These are phyloP conservation scores for Habrosyne pyritoides DNA, from an alignment of 2,888 invertebrate genomes.

Conservation along the genomic window DNA sequence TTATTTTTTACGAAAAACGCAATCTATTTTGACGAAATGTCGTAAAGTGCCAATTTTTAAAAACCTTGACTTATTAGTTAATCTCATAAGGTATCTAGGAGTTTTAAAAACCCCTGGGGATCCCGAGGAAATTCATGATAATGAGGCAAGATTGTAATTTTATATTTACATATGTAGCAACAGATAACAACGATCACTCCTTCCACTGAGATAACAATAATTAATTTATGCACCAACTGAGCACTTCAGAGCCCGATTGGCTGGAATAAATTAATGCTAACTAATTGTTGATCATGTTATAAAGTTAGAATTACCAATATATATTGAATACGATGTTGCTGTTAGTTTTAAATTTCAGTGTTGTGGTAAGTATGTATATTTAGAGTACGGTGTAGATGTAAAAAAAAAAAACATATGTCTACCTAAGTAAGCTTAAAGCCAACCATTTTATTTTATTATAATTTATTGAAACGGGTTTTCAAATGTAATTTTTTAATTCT, in stretches of 20 bases:
- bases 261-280: slow-evolving; percentile 1
- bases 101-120: background rate
- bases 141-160: slow-evolving; percentile 11
- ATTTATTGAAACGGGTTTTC: no score
- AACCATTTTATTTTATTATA: no score
- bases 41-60: background rate
- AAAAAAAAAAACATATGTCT: no score
- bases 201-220: slow-evolving; percentile 15
- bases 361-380: no score
- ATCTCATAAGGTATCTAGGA: background rate
- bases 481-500: background rate
- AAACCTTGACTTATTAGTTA: slow-evolving; percentile 1
- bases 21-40: slow-evolving; percentile 3
- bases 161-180: slow-evolving; percentile 10
- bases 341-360: no score
- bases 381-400: no score
- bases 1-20: background rate
- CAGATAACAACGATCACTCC: slow-evolving; percentile 4
- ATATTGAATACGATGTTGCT: background rate
- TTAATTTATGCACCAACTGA: slow-evolving; percentile 10
- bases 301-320: background rate
- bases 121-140: background rate
- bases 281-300: background rate
- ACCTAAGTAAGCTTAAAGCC: background rate
- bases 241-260: background rate